A percentile compares a stretch with the other conserved stretches of the same genome.
phyloP scores from a whole-genome alignment of 2,113 vertebrate genomes.

The Sylvilagus bachmani region DNA sequence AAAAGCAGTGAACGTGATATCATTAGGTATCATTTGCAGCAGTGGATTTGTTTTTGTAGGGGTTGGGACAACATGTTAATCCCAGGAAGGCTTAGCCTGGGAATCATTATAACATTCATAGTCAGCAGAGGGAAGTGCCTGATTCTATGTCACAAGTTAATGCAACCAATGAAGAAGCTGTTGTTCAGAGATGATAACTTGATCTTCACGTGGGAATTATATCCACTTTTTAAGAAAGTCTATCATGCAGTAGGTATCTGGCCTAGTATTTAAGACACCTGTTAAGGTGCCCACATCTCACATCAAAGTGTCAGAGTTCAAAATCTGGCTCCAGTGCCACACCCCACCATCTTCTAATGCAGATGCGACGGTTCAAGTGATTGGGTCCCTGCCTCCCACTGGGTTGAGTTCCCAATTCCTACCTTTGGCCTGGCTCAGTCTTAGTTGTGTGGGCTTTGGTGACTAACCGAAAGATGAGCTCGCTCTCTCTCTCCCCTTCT shows the following conservation, averaged over 20 bases:
- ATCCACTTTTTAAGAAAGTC: not conserved
- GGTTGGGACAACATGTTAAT: slow-evolving; percentile 68
- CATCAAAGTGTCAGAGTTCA: no score
- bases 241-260: not conserved
- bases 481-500: no score
- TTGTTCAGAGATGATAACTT: not conserved
- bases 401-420: no score
- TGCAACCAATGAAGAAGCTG: not conserved
- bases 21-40: slow-evolving; percentile 57
- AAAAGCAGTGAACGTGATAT: slow-evolving; percentile 51
- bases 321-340: no score
- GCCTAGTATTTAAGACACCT: no score
- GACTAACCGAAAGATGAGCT: no score
- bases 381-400: no score
- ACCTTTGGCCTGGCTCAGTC: no score
- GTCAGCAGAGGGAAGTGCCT: slow-evolving; percentile 38
- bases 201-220: slow-evolving; percentile 17
- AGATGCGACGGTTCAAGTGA: no score
- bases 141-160: not conserved
- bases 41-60: slow-evolving; percentile 58
- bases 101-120: slow-evolving; percentile 44
- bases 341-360: no score
- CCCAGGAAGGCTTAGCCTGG: slow-evolving; percentile 36
- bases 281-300: no score
- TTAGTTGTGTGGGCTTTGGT: no score